A percentile compares a stretch with the other conserved stretches of the same genome.
These are phyloP conservation scores for Numida meleagris DNA, from an alignment of 2,113 vertebrate genomes.

Conservation along the genomic window DNA sequence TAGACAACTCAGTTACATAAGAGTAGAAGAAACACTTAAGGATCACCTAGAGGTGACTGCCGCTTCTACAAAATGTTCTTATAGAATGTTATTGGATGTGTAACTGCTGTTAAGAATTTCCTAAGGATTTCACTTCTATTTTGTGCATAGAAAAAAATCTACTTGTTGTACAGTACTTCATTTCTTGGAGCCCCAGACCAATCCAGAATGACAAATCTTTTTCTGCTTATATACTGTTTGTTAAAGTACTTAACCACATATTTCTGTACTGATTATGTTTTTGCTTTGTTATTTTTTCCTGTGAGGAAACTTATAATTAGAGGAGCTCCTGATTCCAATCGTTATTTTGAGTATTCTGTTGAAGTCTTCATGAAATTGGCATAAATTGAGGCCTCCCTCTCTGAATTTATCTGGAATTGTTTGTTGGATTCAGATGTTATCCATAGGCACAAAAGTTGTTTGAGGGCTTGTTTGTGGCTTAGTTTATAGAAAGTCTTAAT, in stretches of 20 bases:
- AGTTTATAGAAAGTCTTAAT: background rate
- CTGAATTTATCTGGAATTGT: background rate
- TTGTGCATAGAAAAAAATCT: background rate
- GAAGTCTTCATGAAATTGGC: background rate
- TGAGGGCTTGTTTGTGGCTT: background rate
- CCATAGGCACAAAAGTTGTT: background rate
- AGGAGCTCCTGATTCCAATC: background rate
- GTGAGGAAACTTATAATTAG: background rate
- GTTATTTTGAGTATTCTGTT: background rate
- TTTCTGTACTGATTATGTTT: background rate
- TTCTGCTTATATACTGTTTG: background rate
- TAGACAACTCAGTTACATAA: background rate
- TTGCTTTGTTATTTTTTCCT: background rate
- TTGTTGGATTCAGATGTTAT: background rate
- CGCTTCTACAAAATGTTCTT: background rate
- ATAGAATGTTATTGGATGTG: background rate
- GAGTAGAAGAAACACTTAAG: background rate
- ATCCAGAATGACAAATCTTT: accelerated
- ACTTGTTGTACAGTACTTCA: background rate
- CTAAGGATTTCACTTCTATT: background rate
- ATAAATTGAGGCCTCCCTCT: background rate
- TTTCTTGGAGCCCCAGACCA: background rate
- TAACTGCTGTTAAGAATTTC: background rate
- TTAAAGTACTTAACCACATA: background rate
- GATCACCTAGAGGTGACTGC: background rate